Base-by-base conservation (phyloP, 2,113 vertebrate genomes). In the Erinaceus europaeus region DNA sequence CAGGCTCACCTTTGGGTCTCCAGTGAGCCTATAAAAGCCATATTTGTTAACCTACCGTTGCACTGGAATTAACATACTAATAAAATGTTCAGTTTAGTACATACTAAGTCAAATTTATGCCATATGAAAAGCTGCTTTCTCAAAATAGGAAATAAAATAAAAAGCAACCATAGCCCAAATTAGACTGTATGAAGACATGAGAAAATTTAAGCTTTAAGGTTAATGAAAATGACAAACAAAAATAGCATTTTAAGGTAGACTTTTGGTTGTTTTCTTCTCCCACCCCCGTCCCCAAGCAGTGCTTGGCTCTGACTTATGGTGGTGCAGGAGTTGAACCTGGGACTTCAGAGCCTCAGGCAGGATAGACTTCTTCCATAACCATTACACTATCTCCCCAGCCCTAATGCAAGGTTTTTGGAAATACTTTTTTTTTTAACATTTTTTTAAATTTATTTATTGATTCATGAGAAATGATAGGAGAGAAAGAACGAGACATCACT, bases 141-240 rank as follows among this genome's bases (percentile, higher is more conserved):
- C 55, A 87, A 92, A 82, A 71, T 6, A 68, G 65, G 3, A 78
- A 38, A 48, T 23, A 69, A 50, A 36, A 17, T 73, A 71, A 77
- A 20, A 57, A 61, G n/a, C 38, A 88, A 42, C 68, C 11, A 65
- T 42, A 84, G n/a, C 11, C 29, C 77, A 75, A 77, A 84, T 55
- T 11, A 90, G 61, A 73, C 55, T 52, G 78, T 72, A 81, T 69
- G 23, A 40, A 88, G 81, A 87, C n/a, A 68, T 68, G 59, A 90
- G 84, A n/a, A 93, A 92, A 93, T 73, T 62, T 81, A 93, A 90
- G 20, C 67, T 69, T n/a, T 83, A 48, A 92, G n/a, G 46, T 80
- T 90, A 91, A 79, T 88, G 64, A 84, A 68, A 86, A 77, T 65
- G 38, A 89, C 25, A 44, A 80, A 88, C 1, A 90, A 53, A 92